Conservation (phyloP, 2,888 invertebrate species). For the Macaria liturata region DNA sequence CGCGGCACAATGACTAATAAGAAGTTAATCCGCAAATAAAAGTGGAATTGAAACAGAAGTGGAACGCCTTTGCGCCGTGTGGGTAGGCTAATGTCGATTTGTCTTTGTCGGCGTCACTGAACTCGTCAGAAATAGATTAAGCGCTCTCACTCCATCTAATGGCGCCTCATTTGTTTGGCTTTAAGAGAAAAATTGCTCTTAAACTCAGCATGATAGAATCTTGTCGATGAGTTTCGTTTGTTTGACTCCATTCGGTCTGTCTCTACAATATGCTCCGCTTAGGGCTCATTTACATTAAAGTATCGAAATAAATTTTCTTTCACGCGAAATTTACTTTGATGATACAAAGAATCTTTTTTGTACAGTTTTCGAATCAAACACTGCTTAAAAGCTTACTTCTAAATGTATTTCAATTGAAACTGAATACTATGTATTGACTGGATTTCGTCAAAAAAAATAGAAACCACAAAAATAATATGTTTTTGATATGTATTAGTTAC, state of each 20-base stretch:
- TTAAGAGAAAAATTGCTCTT: conserved; percentile 82
- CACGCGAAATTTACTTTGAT: too few species aligned
- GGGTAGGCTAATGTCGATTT: conserved; percentile 83
- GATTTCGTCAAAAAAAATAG: too few species aligned
- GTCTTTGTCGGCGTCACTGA: conserved; percentile 84
- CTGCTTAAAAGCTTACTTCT: too few species aligned
- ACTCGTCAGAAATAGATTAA: conserved; percentile 84
- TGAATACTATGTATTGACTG: too few species aligned
- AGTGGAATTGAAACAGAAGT: conserved; percentile 83
- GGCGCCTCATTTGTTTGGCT: conserved; percentile 83
- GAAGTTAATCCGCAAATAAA: conserved; percentile 84
- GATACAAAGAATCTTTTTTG: too few species aligned
- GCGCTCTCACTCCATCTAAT: conserved; percentile 83
- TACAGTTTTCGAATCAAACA: too few species aligned
- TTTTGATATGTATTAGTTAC: too few species aligned
- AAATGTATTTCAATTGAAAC: too few species aligned
- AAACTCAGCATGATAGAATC: conserved; percentile 76
- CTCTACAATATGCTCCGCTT: conserved; percentile 27
- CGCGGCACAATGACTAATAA: conserved; percentile 80
- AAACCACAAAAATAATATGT: too few species aligned
- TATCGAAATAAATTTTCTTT: background rate
- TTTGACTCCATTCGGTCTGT: conserved; percentile 66
- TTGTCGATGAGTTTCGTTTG: conserved; percentile 77
- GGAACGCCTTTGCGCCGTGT: conserved; percentile 79
- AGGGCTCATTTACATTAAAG: conserved; percentile 10